Evolutionary conservation across 2,888 invertebrate genomes (phyloP), one percentile per base, ranked within the genome.

Genomic region (Capitulum mitella): DNA sequence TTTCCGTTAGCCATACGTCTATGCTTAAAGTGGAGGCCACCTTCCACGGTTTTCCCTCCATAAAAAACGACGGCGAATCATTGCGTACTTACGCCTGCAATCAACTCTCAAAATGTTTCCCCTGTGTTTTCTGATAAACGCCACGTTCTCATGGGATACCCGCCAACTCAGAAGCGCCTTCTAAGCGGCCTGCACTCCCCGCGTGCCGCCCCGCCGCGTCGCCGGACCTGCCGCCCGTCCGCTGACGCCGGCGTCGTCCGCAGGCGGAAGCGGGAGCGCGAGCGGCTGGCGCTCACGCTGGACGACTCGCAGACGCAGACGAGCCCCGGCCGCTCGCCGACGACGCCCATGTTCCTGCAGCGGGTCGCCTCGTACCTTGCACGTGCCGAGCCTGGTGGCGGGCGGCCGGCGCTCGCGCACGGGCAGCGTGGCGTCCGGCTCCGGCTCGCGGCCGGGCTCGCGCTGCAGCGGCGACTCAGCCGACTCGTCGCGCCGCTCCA

Each of bases 301-400:
- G 76, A 46, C 76, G 76, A 43, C 76, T 43, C 46, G 19, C 76
- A 76, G 46, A 76, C 76, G 46, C 76, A 76, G 76, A 76, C 76
- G 19, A 48, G 43, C 16, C 46, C 76, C 3, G 76, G 76, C 46
- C 46, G 46, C 76, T 43, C 76, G 43, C 46, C 76, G 5, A 48
- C 76, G 46, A 76, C 76, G 43, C 76, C 76, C 76, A 76, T 76
- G 76, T 76, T 76, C 32, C 76, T 76, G 76, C 46, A 76, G 46
- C 76, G 76, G 29, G 76, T 76, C 16, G 76, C 76, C 46, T 76
- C 76, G n/a, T 76, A 76, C 76, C 46, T n/a, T 76, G 46, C 76
- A 76, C 46, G 76, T 76, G 46, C 76, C 76, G 29, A 22, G 16
- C 5, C 29, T 76, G 46, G 29, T 76, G 29, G 29, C 76, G 5